These are phyloP conservation scores for Hanleya hanleyi DNA, from an alignment of 2,888 invertebrate species.

Conservation along the genomic window DNA sequence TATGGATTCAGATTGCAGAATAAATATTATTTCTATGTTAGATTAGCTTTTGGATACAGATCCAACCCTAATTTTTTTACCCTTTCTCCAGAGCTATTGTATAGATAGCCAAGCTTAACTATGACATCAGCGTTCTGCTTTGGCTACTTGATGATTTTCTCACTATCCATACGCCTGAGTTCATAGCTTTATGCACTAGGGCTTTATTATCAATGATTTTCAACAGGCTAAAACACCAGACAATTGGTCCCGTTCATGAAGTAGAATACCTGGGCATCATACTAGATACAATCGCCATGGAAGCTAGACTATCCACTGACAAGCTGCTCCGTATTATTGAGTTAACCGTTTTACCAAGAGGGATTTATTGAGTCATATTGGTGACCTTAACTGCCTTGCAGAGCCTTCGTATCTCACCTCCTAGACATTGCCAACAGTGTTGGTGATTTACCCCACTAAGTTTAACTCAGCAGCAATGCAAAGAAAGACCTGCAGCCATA, in stretches of 20 bases:
- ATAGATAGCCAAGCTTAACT: slow-evolving; percentile 17
- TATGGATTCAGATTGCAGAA: slow-evolving; percentile 18
- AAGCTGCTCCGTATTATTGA: slow-evolving; percentile 21
- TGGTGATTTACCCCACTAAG: slow-evolving; percentile 15
- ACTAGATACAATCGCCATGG: slow-evolving; percentile 28
- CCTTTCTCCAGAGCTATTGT: slow-evolving; percentile 12
- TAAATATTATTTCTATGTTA: slow-evolving; percentile 13
- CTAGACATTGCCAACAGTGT: slow-evolving; percentile 19
- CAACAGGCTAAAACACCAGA: slow-evolving; percentile 22
- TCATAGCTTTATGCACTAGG: slow-evolving; percentile 11
- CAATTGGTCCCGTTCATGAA: slow-evolving; percentile 22
- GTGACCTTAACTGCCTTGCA: slow-evolving; percentile 31
- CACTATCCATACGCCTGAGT: slow-evolving; percentile 16
- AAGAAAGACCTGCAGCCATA: slow-evolving; percentile 19
- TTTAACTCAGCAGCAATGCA: slow-evolving; percentile 22
- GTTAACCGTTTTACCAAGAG: slow-evolving; percentile 27
- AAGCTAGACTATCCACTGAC: slow-evolving; percentile 25
- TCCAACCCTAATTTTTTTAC: slow-evolving; percentile 22
- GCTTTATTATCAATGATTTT: slow-evolving; percentile 11
- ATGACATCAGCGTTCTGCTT: slow-evolving; percentile 13
- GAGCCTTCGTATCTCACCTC: slow-evolving; percentile 33
- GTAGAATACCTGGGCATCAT: slow-evolving; percentile 36
- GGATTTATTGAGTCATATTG: slow-evolving; percentile 23
- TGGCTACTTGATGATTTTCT: slow-evolving; percentile 27
- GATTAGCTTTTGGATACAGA: slow-evolving; percentile 23